A percentile compares a stretch with the other conserved stretches of the same genome.
Evolutionary conservation across 2,113 vertebrate species (phyloP).

Genomic region (Nanorana parkeri): DNA sequence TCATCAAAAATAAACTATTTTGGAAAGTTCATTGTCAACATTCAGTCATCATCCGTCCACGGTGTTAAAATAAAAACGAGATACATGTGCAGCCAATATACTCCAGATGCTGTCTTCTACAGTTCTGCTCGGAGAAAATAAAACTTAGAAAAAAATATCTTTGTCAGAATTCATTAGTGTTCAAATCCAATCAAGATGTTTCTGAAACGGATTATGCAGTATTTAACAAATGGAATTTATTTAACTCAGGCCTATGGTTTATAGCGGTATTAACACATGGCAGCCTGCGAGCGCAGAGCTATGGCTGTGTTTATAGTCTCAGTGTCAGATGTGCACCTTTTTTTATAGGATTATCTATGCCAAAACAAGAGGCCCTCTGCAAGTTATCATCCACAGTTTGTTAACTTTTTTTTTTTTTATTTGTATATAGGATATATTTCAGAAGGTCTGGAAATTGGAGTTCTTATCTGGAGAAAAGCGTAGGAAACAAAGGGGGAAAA

Average conservation of each 20-base stretch:
- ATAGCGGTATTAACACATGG: constrained; percentile 44
- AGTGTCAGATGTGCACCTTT: not conserved
- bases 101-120: constrained; percentile 44
- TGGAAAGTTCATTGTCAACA: constrained; percentile 39
- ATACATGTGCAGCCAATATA: constrained; percentile 35
- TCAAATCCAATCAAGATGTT: constrained; percentile 54
- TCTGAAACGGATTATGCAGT: constrained; percentile 38
- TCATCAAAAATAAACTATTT: constrained; percentile 37
- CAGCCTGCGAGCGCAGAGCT: not conserved
- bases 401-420: constrained; percentile 28
- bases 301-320: not conserved
- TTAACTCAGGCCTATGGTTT: constrained; percentile 7
- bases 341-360: not conserved
- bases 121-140: not conserved
- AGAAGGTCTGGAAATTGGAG: constrained; percentile 22
- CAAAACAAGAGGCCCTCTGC: constrained; percentile 29
- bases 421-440: constrained; percentile 35
- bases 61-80: constrained; percentile 52
- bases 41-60: constrained; percentile 55
- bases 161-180: constrained; percentile 45
- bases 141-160: constrained; percentile 11
- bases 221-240: constrained; percentile 39
- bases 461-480: constrained; percentile 18
- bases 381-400: constrained; percentile 11
- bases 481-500: not conserved